Evolutionary conservation across 1,140 invertebrate genomes (phyloP).

Genomic region (Drosophila mojavensis): DNA sequence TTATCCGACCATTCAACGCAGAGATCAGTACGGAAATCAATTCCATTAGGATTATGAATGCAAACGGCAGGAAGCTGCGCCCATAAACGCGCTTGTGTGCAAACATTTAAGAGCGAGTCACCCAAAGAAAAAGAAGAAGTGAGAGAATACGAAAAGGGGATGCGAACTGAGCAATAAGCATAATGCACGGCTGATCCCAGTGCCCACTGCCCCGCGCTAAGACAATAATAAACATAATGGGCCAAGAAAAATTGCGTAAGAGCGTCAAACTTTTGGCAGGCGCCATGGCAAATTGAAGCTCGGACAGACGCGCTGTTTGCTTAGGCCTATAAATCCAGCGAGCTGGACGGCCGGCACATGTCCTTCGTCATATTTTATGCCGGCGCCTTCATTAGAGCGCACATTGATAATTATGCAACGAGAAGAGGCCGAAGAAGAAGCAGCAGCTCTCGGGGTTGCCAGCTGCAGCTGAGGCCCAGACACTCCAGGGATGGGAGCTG

Average conservation of each 20-base stretch:
- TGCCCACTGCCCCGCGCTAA: slow-evolving; percentile 41
- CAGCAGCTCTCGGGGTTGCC: slow-evolving; percentile 18
- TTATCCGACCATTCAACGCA: slow-evolving; percentile 64
- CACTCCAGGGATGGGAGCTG: background rate
- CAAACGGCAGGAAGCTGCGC: slow-evolving; percentile 72
- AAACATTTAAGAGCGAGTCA: slow-evolving; percentile 64
- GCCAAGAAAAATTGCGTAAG: slow-evolving; percentile 67
- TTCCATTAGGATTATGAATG: slow-evolving; percentile 82
- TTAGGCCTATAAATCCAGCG: slow-evolving; percentile 45
- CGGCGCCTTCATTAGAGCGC: slow-evolving; percentile 68
- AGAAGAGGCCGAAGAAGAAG: background rate
- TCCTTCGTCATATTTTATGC: slow-evolving; percentile 68
- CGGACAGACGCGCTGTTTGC: slow-evolving; percentile 14
- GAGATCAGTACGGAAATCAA: slow-evolving; percentile 61
- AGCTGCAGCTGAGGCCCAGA: slow-evolving; percentile 61
- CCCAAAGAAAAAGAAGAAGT: background rate
- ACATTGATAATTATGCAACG: slow-evolving; percentile 77
- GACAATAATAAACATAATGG: slow-evolving; percentile 79
- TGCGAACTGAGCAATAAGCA: slow-evolving; percentile 63
- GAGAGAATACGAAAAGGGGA: background rate
- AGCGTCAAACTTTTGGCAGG: slow-evolving; percentile 46
- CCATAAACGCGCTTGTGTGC: slow-evolving; percentile 81
- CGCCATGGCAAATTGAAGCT: slow-evolving; percentile 40
- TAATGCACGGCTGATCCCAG: slow-evolving; percentile 53
- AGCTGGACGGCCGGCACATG: slow-evolving; percentile 36